Conservation (phyloP, 2,113 vertebrate genomes). For the Gadus macrocephalus region DNA sequence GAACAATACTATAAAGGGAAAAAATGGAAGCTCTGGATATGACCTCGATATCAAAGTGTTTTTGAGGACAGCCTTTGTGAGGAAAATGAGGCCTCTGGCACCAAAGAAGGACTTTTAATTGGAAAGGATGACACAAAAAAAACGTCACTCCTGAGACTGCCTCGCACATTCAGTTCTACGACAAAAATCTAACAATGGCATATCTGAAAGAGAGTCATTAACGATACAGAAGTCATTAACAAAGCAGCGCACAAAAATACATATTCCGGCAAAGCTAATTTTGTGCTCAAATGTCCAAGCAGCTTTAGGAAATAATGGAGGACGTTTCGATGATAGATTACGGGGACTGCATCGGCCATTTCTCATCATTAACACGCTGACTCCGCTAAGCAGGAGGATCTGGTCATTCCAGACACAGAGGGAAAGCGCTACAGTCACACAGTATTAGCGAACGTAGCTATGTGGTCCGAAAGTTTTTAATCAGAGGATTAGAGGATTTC, state of each 20-base stretch:
- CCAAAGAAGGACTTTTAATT: slow-evolving; percentile 40
- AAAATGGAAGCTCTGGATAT: slow-evolving; percentile 22
- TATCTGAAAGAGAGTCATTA: slow-evolving; percentile 13
- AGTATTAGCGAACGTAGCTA: not conserved
- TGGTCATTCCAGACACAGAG: not conserved
- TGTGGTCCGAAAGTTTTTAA: slow-evolving; percentile 21
- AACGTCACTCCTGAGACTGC: slow-evolving; percentile 23
- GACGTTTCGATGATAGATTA: slow-evolving; percentile 6
- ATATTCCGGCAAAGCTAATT: not conserved
- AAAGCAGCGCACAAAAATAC: not conserved
- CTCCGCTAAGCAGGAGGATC: not conserved
- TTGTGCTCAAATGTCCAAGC: not conserved
- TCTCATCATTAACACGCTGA: not conserved
- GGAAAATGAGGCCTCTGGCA: slow-evolving; percentile 20
- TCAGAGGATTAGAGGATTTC: slow-evolving; percentile 15
- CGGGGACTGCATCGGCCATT: not conserved
- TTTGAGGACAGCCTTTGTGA: slow-evolving; percentile 39
- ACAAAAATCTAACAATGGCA: slow-evolving; percentile 24
- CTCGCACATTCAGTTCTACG: slow-evolving; percentile 7
- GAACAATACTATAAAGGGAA: slow-evolving; percentile 14
- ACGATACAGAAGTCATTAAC: not conserved
- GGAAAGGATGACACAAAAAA: slow-evolving; percentile 14
- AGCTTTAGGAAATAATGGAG: not conserved
- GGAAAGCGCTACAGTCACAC: not conserved
- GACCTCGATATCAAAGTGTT: slow-evolving; percentile 39